phyloP scores from a whole-genome alignment of 2,888 invertebrate species.

The Euclidia mi region DNA sequence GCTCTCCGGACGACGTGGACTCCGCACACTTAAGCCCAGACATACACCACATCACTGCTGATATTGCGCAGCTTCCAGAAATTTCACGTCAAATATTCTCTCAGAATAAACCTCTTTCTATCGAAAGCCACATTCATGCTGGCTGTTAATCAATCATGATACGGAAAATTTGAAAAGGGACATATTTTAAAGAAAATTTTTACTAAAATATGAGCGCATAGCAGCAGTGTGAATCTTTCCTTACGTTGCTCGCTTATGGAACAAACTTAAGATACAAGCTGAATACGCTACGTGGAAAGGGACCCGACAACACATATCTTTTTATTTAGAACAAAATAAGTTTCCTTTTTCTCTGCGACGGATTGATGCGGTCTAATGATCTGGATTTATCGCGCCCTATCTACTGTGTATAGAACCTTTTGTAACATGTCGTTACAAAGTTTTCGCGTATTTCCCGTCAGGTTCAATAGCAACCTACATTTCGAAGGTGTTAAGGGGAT shows the following conservation, averaged over 20 bases:
- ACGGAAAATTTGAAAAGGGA: neutral
- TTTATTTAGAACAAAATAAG: slow-evolving; percentile 56
- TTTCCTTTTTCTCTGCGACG: slow-evolving; percentile 34
- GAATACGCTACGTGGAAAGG: slow-evolving; percentile 43
- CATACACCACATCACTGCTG: slow-evolving; percentile 13
- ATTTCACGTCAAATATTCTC: neutral
- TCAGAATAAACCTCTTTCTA: neutral
- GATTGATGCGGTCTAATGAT: slow-evolving; percentile 56
- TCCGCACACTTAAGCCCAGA: slow-evolving; percentile 49
- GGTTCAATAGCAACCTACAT: slow-evolving; percentile 15
- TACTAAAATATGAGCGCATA: too few relatives aligned
- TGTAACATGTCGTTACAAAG: slow-evolving; percentile 36
- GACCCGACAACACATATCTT: slow-evolving; percentile 48
- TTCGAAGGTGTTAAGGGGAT: slow-evolving; percentile 15
- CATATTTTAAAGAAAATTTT: neutral
- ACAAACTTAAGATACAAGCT: slow-evolving; percentile 30
- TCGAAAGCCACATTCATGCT: neutral
- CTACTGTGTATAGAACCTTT: slow-evolving; percentile 26
- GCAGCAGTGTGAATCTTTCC: slow-evolving; percentile 4
- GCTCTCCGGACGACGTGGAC: slow-evolving; percentile 59
- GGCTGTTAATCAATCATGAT: neutral
- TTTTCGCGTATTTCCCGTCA: too few relatives aligned
- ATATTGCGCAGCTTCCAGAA: neutral
- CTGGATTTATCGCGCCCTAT: slow-evolving; percentile 45
- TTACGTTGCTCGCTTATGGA: slow-evolving; percentile 17